Evolutionary conservation across 2,113 vertebrate genomes (phyloP), one percentile per base, ranked within the genome.

Genomic region (Poeciliopsis occidentalis): DNA sequence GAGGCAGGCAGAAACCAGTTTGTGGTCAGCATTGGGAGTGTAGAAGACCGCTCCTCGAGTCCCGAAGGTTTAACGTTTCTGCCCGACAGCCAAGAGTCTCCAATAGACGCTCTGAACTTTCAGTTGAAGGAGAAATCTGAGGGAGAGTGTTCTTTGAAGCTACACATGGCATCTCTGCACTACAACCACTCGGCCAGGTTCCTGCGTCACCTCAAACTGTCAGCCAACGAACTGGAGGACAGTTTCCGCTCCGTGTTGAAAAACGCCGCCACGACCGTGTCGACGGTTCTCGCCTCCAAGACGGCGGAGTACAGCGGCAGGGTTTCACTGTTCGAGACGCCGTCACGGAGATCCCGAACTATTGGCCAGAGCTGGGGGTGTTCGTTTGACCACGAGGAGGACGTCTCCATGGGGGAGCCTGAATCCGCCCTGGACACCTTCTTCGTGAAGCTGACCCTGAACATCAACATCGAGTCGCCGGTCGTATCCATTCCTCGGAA

Each of bases 131-230:
- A 99, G 79, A 95, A 93, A 71, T 95, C 95, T 0, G 94, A 96
- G 71, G 97, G 96, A 41, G 97, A 98, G n/a, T 99, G 97, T 87
- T 94, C 92, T 2, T 93, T 99, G 63, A 87, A 91, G 63, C 95
- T 99, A 47, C 94, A 95, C 72, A 99, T 99, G 98, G 98, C 98
- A 0, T 99, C 98, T 0, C 87, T 99, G 31, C 97, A 99, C 92
- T 99, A 98, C 81, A 99, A 97, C 90, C 98, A 99, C 88, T 98
- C 97, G 0, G 95, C 98, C 1, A 99, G 97, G 70, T 99, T 99
- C 80, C 79, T 99, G 78, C 97, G 97, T 76, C 97, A 99, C 41
- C 84, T 99, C 6, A 93, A 95, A 11, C 87, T 99, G 67, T 98
- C 98, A 19, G 97, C 98, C 89, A 98, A 97, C 34, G 98, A 99